Conservation (phyloP, 2,113 vertebrate genomes). For the Gymnarchus niloticus region DNA sequence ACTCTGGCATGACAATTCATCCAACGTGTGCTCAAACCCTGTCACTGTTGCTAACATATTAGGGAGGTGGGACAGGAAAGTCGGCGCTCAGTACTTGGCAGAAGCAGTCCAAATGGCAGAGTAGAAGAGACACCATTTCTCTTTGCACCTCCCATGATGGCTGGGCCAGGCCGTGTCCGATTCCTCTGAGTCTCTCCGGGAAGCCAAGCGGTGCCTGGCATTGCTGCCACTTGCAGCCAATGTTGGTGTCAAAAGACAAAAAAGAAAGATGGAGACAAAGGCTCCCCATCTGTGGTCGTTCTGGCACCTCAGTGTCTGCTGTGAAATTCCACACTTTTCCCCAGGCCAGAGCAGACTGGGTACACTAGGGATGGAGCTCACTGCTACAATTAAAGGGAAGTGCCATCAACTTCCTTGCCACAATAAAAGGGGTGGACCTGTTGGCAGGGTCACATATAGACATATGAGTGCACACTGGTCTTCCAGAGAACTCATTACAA, state of each 20-base stretch:
- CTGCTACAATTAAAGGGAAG: neutral
- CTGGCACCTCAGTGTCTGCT: neutral
- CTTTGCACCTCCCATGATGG: neutral
- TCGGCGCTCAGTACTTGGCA: neutral
- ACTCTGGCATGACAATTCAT: neutral
- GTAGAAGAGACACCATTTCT: neutral
- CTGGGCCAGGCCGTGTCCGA: neutral
- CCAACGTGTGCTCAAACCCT: neutral
- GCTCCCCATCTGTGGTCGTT: neutral
- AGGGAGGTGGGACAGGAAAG: neutral
- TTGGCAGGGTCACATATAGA: neutral
- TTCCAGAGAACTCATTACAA: neutral
- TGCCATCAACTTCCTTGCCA: neutral
- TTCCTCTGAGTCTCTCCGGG: too few species aligned
- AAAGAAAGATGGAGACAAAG: constrained; percentile 1
- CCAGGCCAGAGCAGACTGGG: neutral
- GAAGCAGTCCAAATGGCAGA: neutral
- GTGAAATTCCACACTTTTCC: neutral
- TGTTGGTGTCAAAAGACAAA: neutral
- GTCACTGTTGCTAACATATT: neutral
- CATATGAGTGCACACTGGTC: neutral
- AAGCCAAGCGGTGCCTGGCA: neutral
- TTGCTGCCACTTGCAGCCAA: neutral
- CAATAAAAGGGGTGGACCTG: neutral
- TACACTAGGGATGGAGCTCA: neutral